Conservation (phyloP, 2,113 vertebrate species). For the Sylvietta virens region DNA sequence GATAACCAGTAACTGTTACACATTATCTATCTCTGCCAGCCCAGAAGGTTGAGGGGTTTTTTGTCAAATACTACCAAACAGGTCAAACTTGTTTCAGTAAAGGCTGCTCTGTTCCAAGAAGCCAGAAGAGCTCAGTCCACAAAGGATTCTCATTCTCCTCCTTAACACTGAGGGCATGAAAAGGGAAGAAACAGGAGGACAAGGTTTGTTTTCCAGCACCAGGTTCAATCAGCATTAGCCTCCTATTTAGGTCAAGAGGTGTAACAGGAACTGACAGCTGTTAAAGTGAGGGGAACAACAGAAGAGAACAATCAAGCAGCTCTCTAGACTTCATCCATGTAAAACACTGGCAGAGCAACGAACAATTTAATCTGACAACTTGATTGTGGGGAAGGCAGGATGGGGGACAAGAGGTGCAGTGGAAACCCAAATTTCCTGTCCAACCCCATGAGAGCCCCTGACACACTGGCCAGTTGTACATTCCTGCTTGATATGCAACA, state of each 20-base stretch:
- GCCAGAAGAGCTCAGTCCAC: background rate
- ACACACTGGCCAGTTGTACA: slow-evolving; percentile 14
- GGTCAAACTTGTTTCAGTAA: slow-evolving; percentile 15
- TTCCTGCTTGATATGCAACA: background rate
- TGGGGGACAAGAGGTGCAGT: background rate
- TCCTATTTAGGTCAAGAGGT: slow-evolving; percentile 16
- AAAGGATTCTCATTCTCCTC: background rate
- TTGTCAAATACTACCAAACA: background rate
- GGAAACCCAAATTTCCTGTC: background rate
- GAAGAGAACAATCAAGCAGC: background rate
- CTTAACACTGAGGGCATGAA: background rate
- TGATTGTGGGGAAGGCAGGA: background rate
- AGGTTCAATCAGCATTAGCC: background rate
- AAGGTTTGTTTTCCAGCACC: slow-evolving; percentile 58
- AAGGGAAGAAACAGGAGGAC: background rate
- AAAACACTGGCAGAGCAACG: background rate
- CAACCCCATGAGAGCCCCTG: background rate
- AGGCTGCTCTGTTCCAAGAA: background rate
- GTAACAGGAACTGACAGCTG: slow-evolving; percentile 50
- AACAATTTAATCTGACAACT: background rate
- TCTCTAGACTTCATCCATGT: background rate
- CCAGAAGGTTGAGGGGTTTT: background rate
- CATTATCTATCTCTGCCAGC: background rate
- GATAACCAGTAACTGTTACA: background rate
- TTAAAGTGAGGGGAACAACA: slow-evolving; percentile 33